Percentiles rank a stretch among this genome's conserved stretches.
phyloP scores from a whole-genome alignment of 2,888 invertebrate species.

The Blera fallax region DNA sequence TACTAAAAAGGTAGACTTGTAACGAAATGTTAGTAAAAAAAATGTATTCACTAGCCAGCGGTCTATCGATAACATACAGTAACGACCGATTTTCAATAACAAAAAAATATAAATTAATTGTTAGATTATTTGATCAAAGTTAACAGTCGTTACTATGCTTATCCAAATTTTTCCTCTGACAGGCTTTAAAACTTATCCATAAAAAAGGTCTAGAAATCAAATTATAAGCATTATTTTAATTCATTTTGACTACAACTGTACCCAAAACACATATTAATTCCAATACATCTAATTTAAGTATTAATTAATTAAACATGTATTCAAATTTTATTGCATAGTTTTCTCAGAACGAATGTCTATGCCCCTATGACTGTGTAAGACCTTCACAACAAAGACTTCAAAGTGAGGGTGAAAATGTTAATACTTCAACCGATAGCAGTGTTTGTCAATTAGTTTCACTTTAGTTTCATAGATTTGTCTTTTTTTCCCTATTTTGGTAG shows the following conservation, averaged over 20 bases:
- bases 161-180: not conserved
- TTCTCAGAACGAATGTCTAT: not conserved
- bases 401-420: not conserved
- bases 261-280: not conserved
- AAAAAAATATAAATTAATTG: not conserved
- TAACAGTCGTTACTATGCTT: not conserved
- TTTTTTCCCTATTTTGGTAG: not conserved
- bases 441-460: conserved; percentile 3
- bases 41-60: conserved; percentile 8
- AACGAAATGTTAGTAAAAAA: too few species aligned
- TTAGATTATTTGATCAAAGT: too few species aligned
- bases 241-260: not conserved
- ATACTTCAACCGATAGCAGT: not conserved
- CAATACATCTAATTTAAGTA: not conserved
- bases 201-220: not conserved
- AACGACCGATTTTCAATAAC: not conserved
- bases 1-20: too few species aligned
- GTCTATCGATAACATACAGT: conserved; percentile 16
- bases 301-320: not conserved
- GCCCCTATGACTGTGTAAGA: not conserved
- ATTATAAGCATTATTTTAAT: not conserved
- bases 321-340: not conserved
- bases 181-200: not conserved
- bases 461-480: not conserved
- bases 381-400: not conserved